phyloP scores from a whole-genome alignment of 2,113 vertebrate genomes.

The Aspidoscelis tigris region DNA sequence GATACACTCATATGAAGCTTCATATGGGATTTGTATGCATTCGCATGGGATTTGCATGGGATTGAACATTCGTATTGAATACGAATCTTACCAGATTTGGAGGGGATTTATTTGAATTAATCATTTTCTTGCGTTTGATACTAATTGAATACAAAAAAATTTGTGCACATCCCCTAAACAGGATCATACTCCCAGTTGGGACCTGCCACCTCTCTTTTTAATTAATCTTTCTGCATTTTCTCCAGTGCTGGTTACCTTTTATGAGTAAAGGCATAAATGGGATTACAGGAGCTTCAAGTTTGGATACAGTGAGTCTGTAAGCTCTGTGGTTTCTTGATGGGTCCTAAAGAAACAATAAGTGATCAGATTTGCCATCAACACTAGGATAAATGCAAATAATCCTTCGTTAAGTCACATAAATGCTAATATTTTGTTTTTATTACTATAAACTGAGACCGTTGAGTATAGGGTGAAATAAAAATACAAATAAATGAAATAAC shows the following conservation, averaged over 20 bases:
- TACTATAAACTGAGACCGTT: too few species aligned
- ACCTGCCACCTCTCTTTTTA: conserved; percentile 40
- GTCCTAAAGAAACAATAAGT: conserved; percentile 81
- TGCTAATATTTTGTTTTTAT: too few species aligned
- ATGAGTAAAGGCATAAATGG: conserved; percentile 98
- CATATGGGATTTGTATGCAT: too few species aligned
- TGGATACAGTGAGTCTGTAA: conserved; percentile 92
- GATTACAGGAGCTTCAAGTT: conserved; percentile 94
- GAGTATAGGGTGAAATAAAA: too few species aligned
- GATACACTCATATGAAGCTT: too few species aligned
- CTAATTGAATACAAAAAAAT: too few species aligned
- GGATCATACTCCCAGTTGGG: conserved; percentile 32
- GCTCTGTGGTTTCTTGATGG: conserved; percentile 96
- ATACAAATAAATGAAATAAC: too few species aligned
- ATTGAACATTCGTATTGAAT: too few species aligned
- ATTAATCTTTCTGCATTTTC: conserved; percentile 29
- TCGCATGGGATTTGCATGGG: too few species aligned
- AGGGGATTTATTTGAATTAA: too few species aligned
- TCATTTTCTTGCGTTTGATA: too few species aligned
- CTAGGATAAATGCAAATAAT: neutral
- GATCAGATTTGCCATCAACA: conserved; percentile 50
- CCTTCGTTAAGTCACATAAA: neutral
- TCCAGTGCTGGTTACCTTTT: conserved; percentile 86
- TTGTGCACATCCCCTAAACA: neutral
- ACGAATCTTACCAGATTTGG: too few species aligned